Conservation (phyloP, 2,888 invertebrate species). For the Cataglyphis cursor region DNA sequence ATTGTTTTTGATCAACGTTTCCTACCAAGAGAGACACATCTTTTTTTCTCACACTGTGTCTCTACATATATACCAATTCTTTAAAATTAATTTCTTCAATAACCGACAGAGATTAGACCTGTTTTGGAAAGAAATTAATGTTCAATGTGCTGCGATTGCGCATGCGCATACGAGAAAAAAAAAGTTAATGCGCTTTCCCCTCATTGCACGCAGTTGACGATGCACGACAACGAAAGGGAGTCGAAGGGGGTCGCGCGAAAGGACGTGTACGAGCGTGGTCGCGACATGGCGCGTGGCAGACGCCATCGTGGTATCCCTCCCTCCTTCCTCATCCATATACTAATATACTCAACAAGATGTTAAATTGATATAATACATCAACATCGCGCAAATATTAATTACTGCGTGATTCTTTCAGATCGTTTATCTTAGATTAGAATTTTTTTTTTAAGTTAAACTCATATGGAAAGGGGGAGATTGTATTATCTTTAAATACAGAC, state of each 20-base stretch:
- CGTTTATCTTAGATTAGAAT: neutral
- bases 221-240: constrained; percentile 58
- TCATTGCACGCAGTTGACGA: constrained; percentile 54
- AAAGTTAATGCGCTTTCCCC: constrained; percentile 71
- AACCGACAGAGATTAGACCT: neutral
- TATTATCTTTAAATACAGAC: neutral
- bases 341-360: neutral
- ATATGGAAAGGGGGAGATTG: neutral
- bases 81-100: neutral
- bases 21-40: neutral
- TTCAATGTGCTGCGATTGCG: constrained; percentile 62
- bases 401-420: neutral
- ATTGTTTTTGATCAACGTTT: neutral
- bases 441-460: neutral
- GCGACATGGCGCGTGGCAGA: constrained; percentile 85
- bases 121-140: neutral
- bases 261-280: constrained; percentile 80
- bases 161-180: constrained; percentile 40
- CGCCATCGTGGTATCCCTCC: constrained; percentile 80
- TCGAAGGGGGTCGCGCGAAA: constrained; percentile 55
- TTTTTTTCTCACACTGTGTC: neutral
- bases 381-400: neutral
- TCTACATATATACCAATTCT: neutral
- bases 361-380: neutral
- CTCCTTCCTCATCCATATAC: constrained; percentile 51